Conservation (phyloP, 1,140 invertebrate species). For the Aphis craccivora region DNA sequence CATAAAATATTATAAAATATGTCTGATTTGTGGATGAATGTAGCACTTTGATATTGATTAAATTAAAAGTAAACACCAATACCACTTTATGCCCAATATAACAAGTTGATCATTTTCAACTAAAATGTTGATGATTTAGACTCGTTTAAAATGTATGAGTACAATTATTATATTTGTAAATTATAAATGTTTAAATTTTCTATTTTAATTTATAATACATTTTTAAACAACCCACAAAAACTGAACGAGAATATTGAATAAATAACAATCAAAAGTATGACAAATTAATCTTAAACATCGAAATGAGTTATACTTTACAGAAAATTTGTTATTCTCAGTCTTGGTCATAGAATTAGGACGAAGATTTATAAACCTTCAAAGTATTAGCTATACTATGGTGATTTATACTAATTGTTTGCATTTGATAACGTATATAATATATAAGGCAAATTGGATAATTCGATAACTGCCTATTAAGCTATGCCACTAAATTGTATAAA, state of each 20-base stretch:
- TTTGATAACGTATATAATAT: not conserved
- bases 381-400: not conserved
- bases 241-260: not conserved
- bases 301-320: not conserved
- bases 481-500: not conserved
- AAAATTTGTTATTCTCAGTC: not conserved
- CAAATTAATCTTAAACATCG: not conserved
- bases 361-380: not conserved
- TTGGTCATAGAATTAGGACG: not conserved
- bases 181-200: not conserved
- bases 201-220: not conserved
- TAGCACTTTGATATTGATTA: too few relatives aligned
- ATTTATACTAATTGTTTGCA: not conserved
- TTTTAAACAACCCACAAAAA: not conserved
- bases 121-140: too few relatives aligned
- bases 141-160: too few relatives aligned
- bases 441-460: not conserved
- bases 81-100: too few relatives aligned
- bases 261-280: not conserved
- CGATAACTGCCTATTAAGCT: not conserved
- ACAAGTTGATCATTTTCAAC: too few relatives aligned
- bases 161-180: too few relatives aligned
- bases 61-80: too few relatives aligned
- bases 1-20: too few relatives aligned
- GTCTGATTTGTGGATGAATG: too few relatives aligned